Evolutionary conservation across 2,888 invertebrate species (phyloP).

Genomic region (Bombyx huttoni): DNA sequence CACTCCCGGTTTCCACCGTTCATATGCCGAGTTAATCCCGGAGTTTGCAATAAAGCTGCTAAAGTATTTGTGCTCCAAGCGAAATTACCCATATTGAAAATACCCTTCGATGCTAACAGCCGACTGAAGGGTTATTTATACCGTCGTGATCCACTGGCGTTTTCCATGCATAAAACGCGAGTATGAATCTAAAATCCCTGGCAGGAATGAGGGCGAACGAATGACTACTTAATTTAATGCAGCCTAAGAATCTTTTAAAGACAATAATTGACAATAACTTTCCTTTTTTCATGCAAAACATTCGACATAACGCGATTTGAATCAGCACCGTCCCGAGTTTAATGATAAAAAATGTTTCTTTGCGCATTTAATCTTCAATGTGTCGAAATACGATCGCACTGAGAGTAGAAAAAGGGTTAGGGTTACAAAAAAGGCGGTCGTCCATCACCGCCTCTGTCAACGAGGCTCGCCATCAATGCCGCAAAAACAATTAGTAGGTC

Average conservation of each 20-base stretch:
- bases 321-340: slow-evolving; percentile 7
- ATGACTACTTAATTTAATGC: slow-evolving; percentile 18
- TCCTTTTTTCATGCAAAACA: slow-evolving; percentile 39
- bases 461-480: slow-evolving; percentile 52
- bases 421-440: slow-evolving; percentile 51
- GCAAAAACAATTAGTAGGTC: slow-evolving; percentile 68
- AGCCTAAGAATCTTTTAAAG: slow-evolving; percentile 29
- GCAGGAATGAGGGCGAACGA: slow-evolving; percentile 12
- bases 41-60: slow-evolving; percentile 67
- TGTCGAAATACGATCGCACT: slow-evolving; percentile 34
- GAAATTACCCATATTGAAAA: slow-evolving; percentile 71
- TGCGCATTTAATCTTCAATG: slow-evolving; percentile 19
- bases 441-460: slow-evolving; percentile 64
- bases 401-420: slow-evolving; percentile 35
- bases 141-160: slow-evolving; percentile 29
- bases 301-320: slow-evolving; percentile 34
- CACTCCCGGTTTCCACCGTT: slow-evolving; percentile 60
- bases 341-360: slow-evolving; percentile 5
- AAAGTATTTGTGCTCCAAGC: slow-evolving; percentile 66
- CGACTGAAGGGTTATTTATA: slow-evolving; percentile 61
- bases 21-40: slow-evolving; percentile 66
- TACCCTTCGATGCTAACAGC: slow-evolving; percentile 64
- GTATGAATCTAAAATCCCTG: slow-evolving; percentile 25
- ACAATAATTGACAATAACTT: slow-evolving; percentile 48
- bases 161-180: slow-evolving; percentile 22